phyloP scores from a whole-genome alignment of 2,113 vertebrate genomes.

The Neogobius melanostomus region DNA sequence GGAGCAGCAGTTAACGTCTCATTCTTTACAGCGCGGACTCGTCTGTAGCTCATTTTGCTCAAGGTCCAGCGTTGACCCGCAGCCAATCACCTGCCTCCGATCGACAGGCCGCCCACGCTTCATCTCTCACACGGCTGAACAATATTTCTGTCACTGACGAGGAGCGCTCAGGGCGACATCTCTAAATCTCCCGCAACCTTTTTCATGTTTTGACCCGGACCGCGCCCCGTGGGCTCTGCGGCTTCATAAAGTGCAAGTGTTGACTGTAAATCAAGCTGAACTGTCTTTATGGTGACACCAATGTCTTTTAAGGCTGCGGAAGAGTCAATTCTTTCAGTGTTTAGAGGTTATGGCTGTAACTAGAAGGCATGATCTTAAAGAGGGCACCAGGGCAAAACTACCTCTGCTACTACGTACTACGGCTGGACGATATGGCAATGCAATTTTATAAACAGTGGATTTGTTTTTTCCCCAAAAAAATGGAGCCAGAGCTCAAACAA shows the following conservation, averaged over 20 bases:
- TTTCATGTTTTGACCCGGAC: conserved; percentile 11
- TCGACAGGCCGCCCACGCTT: not conserved
- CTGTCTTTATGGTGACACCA: not conserved
- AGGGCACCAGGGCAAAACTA: too few species aligned
- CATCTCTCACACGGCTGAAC: not conserved
- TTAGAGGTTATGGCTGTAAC: too few species aligned
- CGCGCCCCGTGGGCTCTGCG: not conserved
- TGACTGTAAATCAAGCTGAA: not conserved
- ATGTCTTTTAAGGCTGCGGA: not conserved
- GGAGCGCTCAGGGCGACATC: not conserved
- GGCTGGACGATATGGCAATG: too few species aligned
- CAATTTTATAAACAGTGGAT: too few species aligned
- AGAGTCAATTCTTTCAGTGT: too few species aligned
- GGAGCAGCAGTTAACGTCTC: not conserved
- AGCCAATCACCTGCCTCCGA: conserved; percentile 15
- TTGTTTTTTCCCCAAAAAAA: too few species aligned
- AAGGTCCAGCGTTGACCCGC: conserved; percentile 21
- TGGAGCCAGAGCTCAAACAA: too few species aligned
- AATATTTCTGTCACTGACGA: conserved; percentile 27
- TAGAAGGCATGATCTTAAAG: too few species aligned
- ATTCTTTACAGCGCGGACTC: not conserved
- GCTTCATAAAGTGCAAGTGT: not conserved
- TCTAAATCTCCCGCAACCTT: conserved; percentile 8
- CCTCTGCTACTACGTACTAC: too few species aligned
- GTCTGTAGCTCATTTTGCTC: not conserved